Evolutionary conservation across 1,140 invertebrate genomes (phyloP).

Genomic region (Leptoteleia sp.): DNA sequence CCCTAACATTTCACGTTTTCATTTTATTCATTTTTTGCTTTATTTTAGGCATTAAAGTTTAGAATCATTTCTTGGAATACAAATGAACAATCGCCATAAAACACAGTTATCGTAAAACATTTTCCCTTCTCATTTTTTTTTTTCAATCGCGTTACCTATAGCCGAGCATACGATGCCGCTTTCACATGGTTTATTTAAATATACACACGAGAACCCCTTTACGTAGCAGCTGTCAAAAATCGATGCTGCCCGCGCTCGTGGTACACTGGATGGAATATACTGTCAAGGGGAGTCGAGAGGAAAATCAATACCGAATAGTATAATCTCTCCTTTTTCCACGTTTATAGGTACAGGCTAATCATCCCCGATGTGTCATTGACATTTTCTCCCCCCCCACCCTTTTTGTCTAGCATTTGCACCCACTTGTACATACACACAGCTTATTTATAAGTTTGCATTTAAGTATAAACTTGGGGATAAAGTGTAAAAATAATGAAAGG

Average conservation of each 20-base stretch:
- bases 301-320: conserved; percentile 72
- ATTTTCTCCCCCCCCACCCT: conserved; percentile 26
- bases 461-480: too few relatives aligned
- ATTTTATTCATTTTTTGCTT: too few relatives aligned
- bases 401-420: conserved; percentile 6
- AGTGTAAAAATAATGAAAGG: too few relatives aligned
- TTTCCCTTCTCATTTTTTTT: too few relatives aligned
- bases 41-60: too few relatives aligned
- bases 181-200: conserved; percentile 66
- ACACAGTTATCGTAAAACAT: too few relatives aligned
- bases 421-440: too few relatives aligned
- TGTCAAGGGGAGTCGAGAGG: conserved; percentile 64
- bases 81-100: too few relatives aligned
- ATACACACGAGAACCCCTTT: conserved; percentile 55
- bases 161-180: conserved; percentile 5
- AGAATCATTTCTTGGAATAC: too few relatives aligned
- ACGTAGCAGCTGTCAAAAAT: conserved; percentile 80
- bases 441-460: too few relatives aligned
- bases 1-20: too few relatives aligned
- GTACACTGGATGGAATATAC: conserved; percentile 54
- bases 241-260: conserved; percentile 72
- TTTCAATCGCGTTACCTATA: conserved; percentile 2
- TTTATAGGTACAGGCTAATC: conserved; percentile 56
- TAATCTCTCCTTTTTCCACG: conserved; percentile 64
- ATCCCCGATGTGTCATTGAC: conserved; percentile 54